These are phyloP conservation scores for Odocoileus virginianus DNA, from an alignment of 2,113 vertebrate genomes.

Conservation along the genomic window DNA sequence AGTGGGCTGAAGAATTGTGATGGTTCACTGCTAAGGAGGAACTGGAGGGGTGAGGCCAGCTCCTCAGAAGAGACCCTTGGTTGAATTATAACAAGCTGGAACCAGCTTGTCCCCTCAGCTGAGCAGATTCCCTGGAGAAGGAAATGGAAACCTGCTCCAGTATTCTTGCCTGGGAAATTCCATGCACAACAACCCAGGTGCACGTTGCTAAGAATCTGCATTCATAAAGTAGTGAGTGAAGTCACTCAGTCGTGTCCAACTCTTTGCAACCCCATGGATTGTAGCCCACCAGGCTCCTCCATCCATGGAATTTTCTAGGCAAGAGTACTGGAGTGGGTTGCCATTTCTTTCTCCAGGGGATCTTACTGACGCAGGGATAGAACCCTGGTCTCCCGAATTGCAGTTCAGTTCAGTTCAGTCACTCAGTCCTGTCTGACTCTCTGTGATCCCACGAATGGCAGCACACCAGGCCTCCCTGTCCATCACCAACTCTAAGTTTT, in stretches of 20 bases:
- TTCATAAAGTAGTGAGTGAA: neutral
- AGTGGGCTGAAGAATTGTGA: neutral
- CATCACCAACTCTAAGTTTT: too few species aligned
- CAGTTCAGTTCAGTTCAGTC: neutral
- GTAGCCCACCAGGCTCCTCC: neutral
- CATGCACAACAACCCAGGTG: neutral
- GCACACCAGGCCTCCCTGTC: too few species aligned
- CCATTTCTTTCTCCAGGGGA: neutral
- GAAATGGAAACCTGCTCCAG: neutral
- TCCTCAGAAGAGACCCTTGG: neutral
- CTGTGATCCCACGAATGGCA: too few species aligned
- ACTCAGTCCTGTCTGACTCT: too few species aligned
- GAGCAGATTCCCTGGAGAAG: neutral
- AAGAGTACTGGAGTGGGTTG: neutral
- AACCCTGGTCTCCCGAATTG: neutral
- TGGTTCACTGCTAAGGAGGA: neutral
- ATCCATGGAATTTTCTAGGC: neutral
- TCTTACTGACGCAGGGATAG: neutral
- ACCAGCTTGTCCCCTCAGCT: neutral
- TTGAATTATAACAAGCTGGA: neutral
- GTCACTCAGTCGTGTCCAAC: fast-evolving
- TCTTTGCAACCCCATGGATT: neutral
- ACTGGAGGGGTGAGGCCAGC: too few species aligned
- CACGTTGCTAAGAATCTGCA: neutral
- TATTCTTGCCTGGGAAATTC: neutral